These are phyloP conservation scores for Leptinotarsa texana DNA, from an alignment of 1,140 invertebrate genomes.

Conservation along the genomic window DNA sequence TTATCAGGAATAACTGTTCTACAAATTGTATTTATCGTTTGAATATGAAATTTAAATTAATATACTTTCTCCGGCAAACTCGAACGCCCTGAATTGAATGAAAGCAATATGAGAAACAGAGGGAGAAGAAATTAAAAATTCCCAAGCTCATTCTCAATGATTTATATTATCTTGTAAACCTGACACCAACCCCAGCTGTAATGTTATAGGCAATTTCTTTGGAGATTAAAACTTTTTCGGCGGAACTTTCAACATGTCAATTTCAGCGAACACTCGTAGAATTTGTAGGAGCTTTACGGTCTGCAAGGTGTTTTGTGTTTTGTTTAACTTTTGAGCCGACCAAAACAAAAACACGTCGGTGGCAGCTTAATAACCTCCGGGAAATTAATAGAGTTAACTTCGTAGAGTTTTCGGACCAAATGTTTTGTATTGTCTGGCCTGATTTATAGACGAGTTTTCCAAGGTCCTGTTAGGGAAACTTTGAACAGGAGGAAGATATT, in stretches of 20 bases:
- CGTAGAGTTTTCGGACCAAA: not conserved
- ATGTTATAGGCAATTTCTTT: not conserved
- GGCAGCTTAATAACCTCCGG: constrained; percentile 5
- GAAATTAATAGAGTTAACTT: constrained; percentile 1
- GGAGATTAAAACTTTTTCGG: constrained; percentile 7
- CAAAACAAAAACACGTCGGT: constrained; percentile 7
- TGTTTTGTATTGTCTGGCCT: constrained; percentile 5
- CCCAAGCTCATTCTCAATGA: not conserved
- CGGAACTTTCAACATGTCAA: not conserved
- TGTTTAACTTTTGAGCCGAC: constrained; percentile 1
- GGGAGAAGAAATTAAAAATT: not conserved
- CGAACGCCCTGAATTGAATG: too few relatives aligned
- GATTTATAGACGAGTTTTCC: not conserved
- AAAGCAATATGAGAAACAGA: not conserved
- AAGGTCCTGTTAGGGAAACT: not conserved
- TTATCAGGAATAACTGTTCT: too few relatives aligned
- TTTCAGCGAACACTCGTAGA: constrained; percentile 1
- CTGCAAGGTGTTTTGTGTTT: not conserved
- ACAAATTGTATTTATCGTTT: too few relatives aligned
- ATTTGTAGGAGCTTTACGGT: not conserved
- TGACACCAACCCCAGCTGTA: constrained; percentile 1
- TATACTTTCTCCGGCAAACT: too few relatives aligned
- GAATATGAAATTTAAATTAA: too few relatives aligned
- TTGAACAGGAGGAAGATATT: constrained; percentile 1
- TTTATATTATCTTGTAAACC: not conserved